Evolutionary conservation across 2,888 invertebrate species (phyloP).

Genomic region (Syrphus vitripennis): DNA sequence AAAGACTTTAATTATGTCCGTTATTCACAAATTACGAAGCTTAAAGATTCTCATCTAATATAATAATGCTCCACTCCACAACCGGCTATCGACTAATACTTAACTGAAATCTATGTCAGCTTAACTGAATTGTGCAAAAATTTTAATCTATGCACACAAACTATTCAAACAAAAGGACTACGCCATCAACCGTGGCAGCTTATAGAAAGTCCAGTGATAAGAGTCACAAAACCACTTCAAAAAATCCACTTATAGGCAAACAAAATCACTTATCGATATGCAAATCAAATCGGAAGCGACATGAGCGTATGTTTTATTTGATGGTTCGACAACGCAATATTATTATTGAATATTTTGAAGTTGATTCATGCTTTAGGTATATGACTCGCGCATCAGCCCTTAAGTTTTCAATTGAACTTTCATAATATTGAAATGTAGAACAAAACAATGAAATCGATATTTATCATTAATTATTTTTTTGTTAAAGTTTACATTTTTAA

Average conservation of each 20-base stretch:
- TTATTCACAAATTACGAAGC: background rate
- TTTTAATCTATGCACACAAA: slow-evolving; percentile 44
- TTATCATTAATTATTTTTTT: background rate
- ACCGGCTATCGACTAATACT: background rate
- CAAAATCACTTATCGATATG: slow-evolving; percentile 47
- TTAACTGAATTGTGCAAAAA: slow-evolving; percentile 5
- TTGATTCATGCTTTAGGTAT: background rate
- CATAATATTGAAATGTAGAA: background rate
- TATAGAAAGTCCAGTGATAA: slow-evolving; percentile 34
- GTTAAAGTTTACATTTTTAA: slow-evolving; percentile 50
- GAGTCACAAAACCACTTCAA: slow-evolving; percentile 45
- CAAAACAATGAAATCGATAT: slow-evolving; percentile 45
- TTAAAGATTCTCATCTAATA: slow-evolving; percentile 4
- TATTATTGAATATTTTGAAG: slow-evolving; percentile 28
- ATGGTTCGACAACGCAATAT: background rate
- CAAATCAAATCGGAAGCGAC: slow-evolving; percentile 22
- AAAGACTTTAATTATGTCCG: background rate
- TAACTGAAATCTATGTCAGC: slow-evolving; percentile 15
- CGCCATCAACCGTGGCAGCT: background rate
- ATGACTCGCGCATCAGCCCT: background rate
- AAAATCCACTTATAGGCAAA: slow-evolving; percentile 4
- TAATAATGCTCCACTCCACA: slow-evolving; percentile 18
- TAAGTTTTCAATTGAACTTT: background rate
- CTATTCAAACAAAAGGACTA: slow-evolving; percentile 25
- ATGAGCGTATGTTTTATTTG: background rate